Conservation (phyloP, 2,888 invertebrate genomes). For the Prenolepis imparis region DNA sequence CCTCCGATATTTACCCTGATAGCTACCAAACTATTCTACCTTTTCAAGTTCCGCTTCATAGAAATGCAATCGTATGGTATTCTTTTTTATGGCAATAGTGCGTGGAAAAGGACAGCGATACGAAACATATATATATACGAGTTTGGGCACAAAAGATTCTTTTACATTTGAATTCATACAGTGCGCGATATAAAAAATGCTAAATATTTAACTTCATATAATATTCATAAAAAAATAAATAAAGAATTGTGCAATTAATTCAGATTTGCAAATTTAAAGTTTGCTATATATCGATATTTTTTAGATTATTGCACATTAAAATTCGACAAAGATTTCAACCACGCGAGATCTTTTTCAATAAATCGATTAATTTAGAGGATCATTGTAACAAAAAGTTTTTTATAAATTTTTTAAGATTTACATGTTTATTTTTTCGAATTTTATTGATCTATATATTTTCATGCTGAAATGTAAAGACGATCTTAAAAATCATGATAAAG, state of each 20-base stretch:
- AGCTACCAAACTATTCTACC: slow-evolving; percentile 40
- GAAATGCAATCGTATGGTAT: slow-evolving; percentile 40
- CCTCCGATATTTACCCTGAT: slow-evolving; percentile 37
- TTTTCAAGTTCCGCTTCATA: slow-evolving; percentile 18
- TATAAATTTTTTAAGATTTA: background rate
- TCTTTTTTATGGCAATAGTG: slow-evolving; percentile 25
- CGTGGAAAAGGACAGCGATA: background rate
- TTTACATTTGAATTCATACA: background rate
- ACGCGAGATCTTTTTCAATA: background rate
- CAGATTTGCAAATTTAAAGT: background rate
- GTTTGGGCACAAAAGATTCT: slow-evolving; percentile 25
- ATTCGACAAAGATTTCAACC: background rate
- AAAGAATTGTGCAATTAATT: slow-evolving; percentile 14
- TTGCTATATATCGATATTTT: background rate
- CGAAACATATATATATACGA: background rate
- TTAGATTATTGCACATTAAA: background rate
- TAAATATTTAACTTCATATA: slow-evolving; percentile 6
- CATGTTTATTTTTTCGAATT: background rate
- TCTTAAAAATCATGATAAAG: slow-evolving; percentile 3
- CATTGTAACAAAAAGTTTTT: background rate
- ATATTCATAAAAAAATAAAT: background rate
- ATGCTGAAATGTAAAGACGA: background rate
- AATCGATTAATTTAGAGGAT: background rate
- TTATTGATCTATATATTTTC: background rate
- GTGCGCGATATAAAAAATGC: slow-evolving; percentile 10